Evolutionary conservation across 2,888 invertebrate genomes (phyloP).

Genomic region (Gastrophysa polygoni): DNA sequence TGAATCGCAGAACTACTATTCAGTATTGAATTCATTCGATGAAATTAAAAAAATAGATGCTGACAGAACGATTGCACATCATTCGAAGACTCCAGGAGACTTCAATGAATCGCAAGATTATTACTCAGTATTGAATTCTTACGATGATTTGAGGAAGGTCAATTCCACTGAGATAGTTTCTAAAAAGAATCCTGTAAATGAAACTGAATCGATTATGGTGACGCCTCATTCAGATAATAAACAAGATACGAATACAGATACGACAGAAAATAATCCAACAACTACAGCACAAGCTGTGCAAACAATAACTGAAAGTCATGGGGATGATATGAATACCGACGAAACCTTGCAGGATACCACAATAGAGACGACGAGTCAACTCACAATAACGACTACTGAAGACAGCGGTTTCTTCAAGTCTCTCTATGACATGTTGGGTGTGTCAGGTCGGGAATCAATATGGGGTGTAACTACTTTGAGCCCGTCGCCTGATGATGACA

Average conservation of each 20-base stretch:
- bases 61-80: slow-evolving; percentile 16
- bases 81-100: neutral
- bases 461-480: neutral
- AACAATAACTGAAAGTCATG: neutral
- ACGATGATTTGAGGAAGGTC: neutral
- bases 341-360: neutral
- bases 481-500: neutral
- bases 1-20: slow-evolving; percentile 76
- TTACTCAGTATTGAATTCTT: slow-evolving; percentile 43
- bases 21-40: slow-evolving; percentile 22
- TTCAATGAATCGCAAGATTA: slow-evolving; percentile 74
- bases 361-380: neutral
- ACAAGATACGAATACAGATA: slow-evolving; percentile 49
- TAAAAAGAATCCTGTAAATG: too few species aligned
- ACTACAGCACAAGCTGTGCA: neutral
- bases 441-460: slow-evolving; percentile 31
- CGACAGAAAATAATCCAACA: slow-evolving; percentile 43
- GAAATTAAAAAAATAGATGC: slow-evolving; percentile 13
- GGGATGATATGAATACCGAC: neutral
- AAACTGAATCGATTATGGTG: too few species aligned
- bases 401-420: slow-evolving; percentile 49
- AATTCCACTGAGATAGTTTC: too few species aligned
- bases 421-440: slow-evolving; percentile 56
- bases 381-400: slow-evolving; percentile 27
- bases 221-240: neutral